A percentile compares a stretch with the other conserved stretches of the same genome.
phyloP scores from a whole-genome alignment of 2,113 vertebrate genomes.

The Scartelaos histophorus region DNA sequence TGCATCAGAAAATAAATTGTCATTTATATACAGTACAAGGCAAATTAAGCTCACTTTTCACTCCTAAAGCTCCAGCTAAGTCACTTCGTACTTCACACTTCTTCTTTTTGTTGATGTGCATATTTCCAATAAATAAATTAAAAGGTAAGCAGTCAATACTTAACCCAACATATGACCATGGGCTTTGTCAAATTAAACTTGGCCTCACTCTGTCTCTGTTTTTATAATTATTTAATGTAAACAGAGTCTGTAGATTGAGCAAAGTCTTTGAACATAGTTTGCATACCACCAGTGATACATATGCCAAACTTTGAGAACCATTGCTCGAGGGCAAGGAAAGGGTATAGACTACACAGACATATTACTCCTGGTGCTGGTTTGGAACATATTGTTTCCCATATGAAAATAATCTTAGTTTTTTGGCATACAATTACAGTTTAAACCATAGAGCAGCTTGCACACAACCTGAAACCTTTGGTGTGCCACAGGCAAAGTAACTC shows the following conservation, averaged over 20 bases:
- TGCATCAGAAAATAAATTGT: too few species aligned
- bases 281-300: background rate
- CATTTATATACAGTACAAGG: too few species aligned
- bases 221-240: background rate
- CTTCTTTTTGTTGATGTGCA: too few species aligned
- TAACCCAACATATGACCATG: too few species aligned
- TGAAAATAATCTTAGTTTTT: slow-evolving; percentile 10
- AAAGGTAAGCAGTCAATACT: too few species aligned
- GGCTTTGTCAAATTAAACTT: too few species aligned
- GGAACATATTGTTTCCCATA: slow-evolving; percentile 1
- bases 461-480: slow-evolving; percentile 40
- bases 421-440: background rate
- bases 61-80: too few species aligned
- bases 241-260: background rate
- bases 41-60: too few species aligned
- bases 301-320: background rate
- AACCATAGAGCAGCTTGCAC: slow-evolving; percentile 2
- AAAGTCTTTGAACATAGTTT: background rate
- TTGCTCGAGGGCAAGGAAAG: background rate
- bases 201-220: background rate
- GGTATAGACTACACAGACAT: background rate
- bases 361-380: background rate
- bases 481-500: slow-evolving; percentile 26
- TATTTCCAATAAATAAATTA: background rate
- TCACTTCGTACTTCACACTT: too few species aligned